These are phyloP conservation scores for Oreochromis niloticus DNA, from an alignment of 2,113 vertebrate genomes.

Conservation along the genomic window DNA sequence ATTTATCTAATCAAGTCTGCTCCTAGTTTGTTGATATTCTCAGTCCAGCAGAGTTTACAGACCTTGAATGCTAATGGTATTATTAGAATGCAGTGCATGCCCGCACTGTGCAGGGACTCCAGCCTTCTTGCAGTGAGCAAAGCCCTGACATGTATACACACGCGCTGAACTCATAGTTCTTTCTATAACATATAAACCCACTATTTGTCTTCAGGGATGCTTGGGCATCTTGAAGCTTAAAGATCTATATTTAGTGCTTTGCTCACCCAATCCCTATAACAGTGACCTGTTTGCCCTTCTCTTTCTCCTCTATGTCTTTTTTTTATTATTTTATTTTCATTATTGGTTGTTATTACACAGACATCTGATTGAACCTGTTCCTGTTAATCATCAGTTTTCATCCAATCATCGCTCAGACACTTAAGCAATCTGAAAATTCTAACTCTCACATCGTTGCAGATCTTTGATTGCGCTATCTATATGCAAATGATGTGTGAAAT, in stretches of 20 bases:
- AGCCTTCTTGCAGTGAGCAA: slow-evolving; percentile 22
- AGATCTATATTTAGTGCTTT: background rate
- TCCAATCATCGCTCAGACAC: slow-evolving; percentile 30
- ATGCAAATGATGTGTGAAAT: slow-evolving; percentile 43
- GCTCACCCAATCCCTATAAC: background rate
- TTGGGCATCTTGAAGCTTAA: background rate
- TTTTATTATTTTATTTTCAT: slow-evolving; percentile 17
- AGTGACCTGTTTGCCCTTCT: slow-evolving; percentile 12
- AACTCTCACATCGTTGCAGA: slow-evolving; percentile 6
- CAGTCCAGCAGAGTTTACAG: slow-evolving; percentile 18
- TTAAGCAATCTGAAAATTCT: slow-evolving; percentile 25
- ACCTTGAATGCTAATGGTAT: slow-evolving; percentile 46
- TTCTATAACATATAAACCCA: slow-evolving; percentile 5
- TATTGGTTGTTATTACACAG: background rate
- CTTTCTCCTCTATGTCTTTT: background rate
- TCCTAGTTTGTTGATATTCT: slow-evolving; percentile 7
- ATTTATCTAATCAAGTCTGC: background rate
- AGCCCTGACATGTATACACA: slow-evolving; percentile 34
- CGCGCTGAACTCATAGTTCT: slow-evolving; percentile 20
- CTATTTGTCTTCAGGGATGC: slow-evolving; percentile 15
- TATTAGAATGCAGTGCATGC: slow-evolving; percentile 53
- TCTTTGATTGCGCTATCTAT: slow-evolving; percentile 51
- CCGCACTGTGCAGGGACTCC: slow-evolving; percentile 5
- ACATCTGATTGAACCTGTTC: slow-evolving; percentile 24
- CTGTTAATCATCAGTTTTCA: slow-evolving; percentile 29